A percentile compares a stretch with the other conserved stretches of the same genome.
These are phyloP conservation scores for Murina feae DNA, from an alignment of 2,113 vertebrate genomes.

Conservation along the genomic window DNA sequence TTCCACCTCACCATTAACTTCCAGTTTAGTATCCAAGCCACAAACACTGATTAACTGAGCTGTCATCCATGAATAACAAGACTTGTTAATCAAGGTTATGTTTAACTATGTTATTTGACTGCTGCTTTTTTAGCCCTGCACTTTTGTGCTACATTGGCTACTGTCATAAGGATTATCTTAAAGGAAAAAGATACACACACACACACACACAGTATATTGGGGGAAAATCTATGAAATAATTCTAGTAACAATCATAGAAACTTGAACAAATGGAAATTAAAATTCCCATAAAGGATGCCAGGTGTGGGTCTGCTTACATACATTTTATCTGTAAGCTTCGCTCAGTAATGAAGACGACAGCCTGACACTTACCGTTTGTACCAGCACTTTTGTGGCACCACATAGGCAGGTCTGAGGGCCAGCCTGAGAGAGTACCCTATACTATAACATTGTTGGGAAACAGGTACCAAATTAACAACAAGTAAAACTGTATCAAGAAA, in stretches of 20 bases:
- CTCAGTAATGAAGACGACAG: background rate
- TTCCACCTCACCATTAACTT: slow-evolving; percentile 75
- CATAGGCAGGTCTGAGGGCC: background rate
- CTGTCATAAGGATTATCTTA: slow-evolving; percentile 33
- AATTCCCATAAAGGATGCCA: slow-evolving; percentile 20
- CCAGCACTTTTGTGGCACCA: background rate
- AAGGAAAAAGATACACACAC: background rate
- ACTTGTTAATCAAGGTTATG: slow-evolving; percentile 83
- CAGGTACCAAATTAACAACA: background rate
- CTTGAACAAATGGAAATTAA: background rate
- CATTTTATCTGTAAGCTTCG: background rate
- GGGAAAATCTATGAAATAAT: background rate
- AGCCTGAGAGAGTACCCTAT: background rate
- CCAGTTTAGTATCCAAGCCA: slow-evolving; percentile 70
- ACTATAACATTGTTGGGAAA: background rate
- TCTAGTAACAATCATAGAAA: background rate
- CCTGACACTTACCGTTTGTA: background rate
- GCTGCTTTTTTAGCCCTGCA: slow-evolving; percentile 44
- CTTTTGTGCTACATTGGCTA: background rate
- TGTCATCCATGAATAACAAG: slow-evolving; percentile 88
- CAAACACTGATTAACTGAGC: slow-evolving; percentile 91
- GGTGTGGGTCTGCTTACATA: background rate
- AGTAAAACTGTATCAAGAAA: background rate
- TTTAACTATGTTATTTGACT: slow-evolving; percentile 79
- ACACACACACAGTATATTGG: no score